Conservation (phyloP, 2,888 invertebrate species). For the Macrosiphum euphorbiae region DNA sequence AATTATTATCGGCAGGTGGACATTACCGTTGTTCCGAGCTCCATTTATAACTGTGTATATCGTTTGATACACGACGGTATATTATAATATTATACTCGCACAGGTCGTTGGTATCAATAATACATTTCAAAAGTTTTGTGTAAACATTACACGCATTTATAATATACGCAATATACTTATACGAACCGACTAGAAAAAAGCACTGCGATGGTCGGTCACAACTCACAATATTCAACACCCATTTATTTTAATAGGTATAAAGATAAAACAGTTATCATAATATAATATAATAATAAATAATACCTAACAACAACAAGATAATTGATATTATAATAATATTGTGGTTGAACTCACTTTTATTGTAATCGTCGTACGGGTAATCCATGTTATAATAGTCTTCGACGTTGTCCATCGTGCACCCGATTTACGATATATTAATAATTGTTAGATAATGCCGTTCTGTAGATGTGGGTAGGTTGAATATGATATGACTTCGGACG, state of each 20-base stretch:
- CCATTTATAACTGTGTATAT: neutral
- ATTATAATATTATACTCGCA: neutral
- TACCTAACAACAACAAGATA: neutral
- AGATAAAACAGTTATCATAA: neutral
- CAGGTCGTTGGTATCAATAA: neutral
- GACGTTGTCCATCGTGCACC: neutral
- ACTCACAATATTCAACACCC: neutral
- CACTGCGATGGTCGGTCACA: neutral
- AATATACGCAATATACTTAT: neutral
- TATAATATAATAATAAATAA: neutral
- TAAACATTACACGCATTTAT: neutral
- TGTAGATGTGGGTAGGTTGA: neutral
- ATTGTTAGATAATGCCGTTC: neutral
- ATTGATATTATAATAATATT: neutral
- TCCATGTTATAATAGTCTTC: conserved; percentile 11
- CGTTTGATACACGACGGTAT: neutral
- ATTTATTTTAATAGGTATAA: neutral
- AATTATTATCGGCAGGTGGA: neutral
- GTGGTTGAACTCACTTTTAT: conserved; percentile 2
- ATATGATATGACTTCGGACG: neutral
- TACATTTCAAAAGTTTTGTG: neutral
- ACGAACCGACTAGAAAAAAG: neutral
- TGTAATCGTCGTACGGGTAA: conserved; percentile 1
- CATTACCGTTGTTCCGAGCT: neutral
- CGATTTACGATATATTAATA: neutral